Conservation (phyloP, 2,113 vertebrate species). For the Setophaga coronata region DNA sequence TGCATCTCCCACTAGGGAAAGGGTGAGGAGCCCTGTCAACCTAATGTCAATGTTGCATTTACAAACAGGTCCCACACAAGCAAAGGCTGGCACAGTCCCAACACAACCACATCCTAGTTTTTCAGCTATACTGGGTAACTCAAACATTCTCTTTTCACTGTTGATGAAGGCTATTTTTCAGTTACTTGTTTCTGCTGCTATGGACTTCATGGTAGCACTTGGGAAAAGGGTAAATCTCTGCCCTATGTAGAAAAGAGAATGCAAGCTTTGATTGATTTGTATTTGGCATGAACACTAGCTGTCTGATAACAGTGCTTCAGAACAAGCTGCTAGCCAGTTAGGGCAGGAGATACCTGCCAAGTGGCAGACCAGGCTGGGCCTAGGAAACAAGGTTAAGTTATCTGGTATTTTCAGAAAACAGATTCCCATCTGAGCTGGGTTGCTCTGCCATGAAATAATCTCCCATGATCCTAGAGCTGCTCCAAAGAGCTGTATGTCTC, state of each 20-base stretch:
- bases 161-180: not conserved
- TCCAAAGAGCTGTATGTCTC: not conserved
- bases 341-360: not conserved
- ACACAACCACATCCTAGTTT: not conserved
- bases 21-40: not conserved
- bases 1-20: not conserved
- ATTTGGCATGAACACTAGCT: not conserved
- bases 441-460: not conserved
- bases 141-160: not conserved
- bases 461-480: not conserved
- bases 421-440: not conserved
- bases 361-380: not conserved
- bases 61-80: not conserved
- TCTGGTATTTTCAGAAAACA: constrained; percentile 1
- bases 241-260: not conserved
- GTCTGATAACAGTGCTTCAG: not conserved
- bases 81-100: not conserved
- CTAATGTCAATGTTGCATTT: not conserved
- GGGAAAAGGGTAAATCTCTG: not conserved
- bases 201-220: not conserved
- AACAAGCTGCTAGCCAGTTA: not conserved
- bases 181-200: not conserved
- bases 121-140: not conserved
- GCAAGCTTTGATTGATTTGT: not conserved
- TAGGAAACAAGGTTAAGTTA: not conserved